phyloP scores from a whole-genome alignment of 2,888 invertebrate genomes.

The Melangyna quadrimaculata region DNA sequence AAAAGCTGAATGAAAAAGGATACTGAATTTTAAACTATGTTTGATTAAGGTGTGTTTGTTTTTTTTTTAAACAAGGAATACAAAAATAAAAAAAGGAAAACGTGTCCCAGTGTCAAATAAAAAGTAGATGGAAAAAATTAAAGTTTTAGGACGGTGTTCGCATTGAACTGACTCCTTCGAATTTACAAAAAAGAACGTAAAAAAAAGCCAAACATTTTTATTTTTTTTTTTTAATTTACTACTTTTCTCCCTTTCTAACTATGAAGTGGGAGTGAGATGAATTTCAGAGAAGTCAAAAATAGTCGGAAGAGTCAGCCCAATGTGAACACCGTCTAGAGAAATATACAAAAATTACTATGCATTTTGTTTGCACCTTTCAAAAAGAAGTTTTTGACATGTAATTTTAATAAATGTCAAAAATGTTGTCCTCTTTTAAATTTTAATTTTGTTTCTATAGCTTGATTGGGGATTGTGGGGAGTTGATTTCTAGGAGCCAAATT shows the following conservation, averaged over 20 bases:
- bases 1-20: slow-evolving; percentile 24
- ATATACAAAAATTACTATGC: background rate
- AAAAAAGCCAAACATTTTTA: no score
- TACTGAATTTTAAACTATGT: slow-evolving; percentile 38
- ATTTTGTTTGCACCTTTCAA: slow-evolving; percentile 13
- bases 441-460: background rate
- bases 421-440: background rate
- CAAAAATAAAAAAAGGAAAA: slow-evolving; percentile 2
- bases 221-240: no score
- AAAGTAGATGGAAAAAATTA: background rate
- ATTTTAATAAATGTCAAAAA: slow-evolving; percentile 18
- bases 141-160: no score
- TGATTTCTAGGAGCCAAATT: no score
- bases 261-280: no score
- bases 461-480: background rate
- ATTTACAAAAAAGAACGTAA: no score
- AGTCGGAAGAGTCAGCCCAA: no score
- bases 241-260: no score
- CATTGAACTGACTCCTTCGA: no score
- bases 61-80: background rate
- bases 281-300: no score
- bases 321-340: no score
- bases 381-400: background rate
- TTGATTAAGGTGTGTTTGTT: slow-evolving; percentile 44
- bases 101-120: slow-evolving; percentile 42